Evolutionary conservation across 2,797 vertebrate genomes (phyloP), one percentile per base, ranked within the genome.

Genomic region (Chrysocyon brachyurus): DNA sequence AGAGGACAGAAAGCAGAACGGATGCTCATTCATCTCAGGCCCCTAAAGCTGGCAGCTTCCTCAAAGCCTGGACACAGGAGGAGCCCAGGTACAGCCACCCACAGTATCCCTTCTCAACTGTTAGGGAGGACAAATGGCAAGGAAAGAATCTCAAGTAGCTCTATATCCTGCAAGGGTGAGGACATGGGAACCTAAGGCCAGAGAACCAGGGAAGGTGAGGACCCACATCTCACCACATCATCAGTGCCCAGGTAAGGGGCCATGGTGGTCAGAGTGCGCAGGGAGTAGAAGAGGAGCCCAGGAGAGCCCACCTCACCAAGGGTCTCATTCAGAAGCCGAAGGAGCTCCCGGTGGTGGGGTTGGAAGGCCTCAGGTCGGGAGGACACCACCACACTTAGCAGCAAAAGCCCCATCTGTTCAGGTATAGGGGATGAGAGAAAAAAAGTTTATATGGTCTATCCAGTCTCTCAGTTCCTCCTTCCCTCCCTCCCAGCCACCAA

Each of bases 341-440:
- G 98, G 68, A 99, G 99, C 95, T 99, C 99, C 78, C 96, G 91
- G 91, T 99, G 99, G 96, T 99, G 99, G 49, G 99, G 99, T 26
- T 98, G 98, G 97, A 99, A 99, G 46, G 99, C 97, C 77, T 99
- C 99, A 0, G 99, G 99, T 94, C 99, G 99, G 11, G 99, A 99
- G 52, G 99, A 99, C 77, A 99, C 98, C 82, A 99, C 99, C 81
- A 99, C 99, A 92, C 99, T 99, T 77, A 99, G 98, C 93, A 99
- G 98, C 97, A 99, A 97, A 72, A 99, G 98, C 31, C 99, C 99
- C 91, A 99, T 97, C 99, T 99, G 86, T 22, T 6, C n/a, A 72
- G 90, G 14, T 73, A 26, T 1, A 78, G 8, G 4, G 21, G 17
- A 49, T 12, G 8, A 73, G 14, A 91, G 28, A 12, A 54, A 92